These are phyloP conservation scores for Ennomos fuscantarius DNA, from an alignment of 2,888 invertebrate genomes.

Conservation along the genomic window DNA sequence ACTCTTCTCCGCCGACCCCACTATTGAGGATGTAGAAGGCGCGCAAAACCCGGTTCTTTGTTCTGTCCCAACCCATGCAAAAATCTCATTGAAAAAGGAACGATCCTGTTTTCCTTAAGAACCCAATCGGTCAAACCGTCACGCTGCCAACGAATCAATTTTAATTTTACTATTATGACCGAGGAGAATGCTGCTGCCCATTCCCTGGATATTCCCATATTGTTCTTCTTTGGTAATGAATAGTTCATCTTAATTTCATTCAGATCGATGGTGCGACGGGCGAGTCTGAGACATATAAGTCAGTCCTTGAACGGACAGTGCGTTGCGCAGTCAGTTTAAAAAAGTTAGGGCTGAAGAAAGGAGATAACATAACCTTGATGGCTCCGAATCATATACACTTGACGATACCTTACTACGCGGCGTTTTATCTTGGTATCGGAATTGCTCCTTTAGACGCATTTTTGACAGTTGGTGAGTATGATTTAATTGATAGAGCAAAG, in stretches of 20 bases:
- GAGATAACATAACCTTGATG: conserved; percentile 74
- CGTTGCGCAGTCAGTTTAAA: conserved; percentile 47
- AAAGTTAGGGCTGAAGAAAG: conserved; percentile 58
- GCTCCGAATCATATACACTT: conserved; percentile 71
- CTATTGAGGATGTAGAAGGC: no score
- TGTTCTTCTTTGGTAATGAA: background rate
- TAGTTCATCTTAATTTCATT: background rate
- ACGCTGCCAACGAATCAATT: no score
- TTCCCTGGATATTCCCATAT: no score
- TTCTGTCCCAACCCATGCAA: no score
- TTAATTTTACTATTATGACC: no score
- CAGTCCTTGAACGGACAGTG: conserved; percentile 35
- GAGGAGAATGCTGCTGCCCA: no score
- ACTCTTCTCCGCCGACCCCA: no score
- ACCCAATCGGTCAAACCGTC: no score
- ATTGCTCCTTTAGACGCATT: conserved; percentile 55
- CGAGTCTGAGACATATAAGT: conserved; percentile 37
- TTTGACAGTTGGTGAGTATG: conserved; percentile 51
- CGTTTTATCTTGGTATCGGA: conserved; percentile 67
- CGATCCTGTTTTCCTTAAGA: no score
- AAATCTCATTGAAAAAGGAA: no score
- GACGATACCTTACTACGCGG: conserved; percentile 72
- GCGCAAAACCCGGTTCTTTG: no score
- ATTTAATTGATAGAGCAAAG: no score
- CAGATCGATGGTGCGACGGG: conserved; percentile 44